phyloP scores from a whole-genome alignment of 2,113 vertebrate genomes.

The Carassius gibelio region DNA sequence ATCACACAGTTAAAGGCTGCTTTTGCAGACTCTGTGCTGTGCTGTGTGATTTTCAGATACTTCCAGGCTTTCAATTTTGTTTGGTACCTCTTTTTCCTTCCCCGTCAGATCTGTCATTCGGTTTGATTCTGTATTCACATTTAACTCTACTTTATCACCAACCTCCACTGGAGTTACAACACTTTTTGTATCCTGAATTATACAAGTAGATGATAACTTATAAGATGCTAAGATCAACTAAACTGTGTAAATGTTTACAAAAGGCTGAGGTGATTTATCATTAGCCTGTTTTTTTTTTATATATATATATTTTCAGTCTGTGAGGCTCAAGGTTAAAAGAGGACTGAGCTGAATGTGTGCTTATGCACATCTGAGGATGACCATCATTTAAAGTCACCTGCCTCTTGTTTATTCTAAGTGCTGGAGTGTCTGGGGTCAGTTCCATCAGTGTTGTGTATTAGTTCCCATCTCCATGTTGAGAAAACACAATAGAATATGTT shows the following conservation, averaged over 20 bases:
- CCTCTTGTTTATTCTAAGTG: conserved; percentile 33
- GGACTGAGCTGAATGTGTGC: conserved; percentile 20
- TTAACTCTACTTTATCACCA: conserved; percentile 30
- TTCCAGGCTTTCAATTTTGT: conserved; percentile 29
- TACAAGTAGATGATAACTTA: conserved; percentile 25
- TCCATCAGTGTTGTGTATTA: conserved; percentile 56
- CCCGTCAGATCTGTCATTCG: conserved; percentile 34
- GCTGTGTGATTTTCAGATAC: conserved; percentile 21
- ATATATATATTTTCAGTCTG: neutral
- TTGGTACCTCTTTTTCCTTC: conserved; percentile 27
- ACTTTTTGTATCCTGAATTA: conserved; percentile 43
- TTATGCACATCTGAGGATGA: conserved; percentile 61
- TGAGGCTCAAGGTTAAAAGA: conserved; percentile 47
- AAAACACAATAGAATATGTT: conserved; percentile 60
- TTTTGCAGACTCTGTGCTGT: neutral
- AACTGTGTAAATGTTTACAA: conserved; percentile 50
- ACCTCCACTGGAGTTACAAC: neutral
- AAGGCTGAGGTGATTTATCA: conserved; percentile 44
- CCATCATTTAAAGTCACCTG: conserved; percentile 54
- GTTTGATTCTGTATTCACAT: conserved; percentile 39
- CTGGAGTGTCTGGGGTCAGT: conserved; percentile 64
- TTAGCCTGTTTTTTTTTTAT: conserved; percentile 24
- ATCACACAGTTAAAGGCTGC: conserved; percentile 15
- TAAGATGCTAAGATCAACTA: neutral
- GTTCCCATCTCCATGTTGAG: conserved; percentile 24